Conservation (phyloP, 2,888 invertebrate genomes). For the Oscheius sp. region DNA sequence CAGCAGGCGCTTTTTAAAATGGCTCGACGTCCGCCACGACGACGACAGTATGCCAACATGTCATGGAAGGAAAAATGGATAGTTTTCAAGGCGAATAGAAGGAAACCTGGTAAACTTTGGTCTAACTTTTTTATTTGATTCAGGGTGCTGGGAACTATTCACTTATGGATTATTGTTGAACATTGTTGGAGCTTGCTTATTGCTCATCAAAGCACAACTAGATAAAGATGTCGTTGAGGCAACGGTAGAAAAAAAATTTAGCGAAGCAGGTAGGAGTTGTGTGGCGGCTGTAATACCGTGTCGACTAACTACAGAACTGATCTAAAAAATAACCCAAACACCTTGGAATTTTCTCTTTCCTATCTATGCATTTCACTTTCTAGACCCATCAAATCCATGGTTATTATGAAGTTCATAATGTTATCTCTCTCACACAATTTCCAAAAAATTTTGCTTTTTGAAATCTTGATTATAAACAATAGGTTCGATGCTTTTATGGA, state of each 20-base stretch:
- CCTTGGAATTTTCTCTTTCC: too few species aligned
- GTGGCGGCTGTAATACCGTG: too few species aligned
- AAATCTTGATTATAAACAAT: too few species aligned
- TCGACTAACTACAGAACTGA: neutral
- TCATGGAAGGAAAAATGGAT: conserved; percentile 52
- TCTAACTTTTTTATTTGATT: neutral
- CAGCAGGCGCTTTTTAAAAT: too few species aligned
- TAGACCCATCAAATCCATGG: too few species aligned
- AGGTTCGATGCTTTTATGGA: too few species aligned
- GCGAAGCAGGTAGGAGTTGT: conserved; percentile 47
- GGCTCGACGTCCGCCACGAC: conserved; percentile 27
- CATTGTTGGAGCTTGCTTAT: conserved; percentile 43
- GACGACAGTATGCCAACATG: conserved; percentile 37
- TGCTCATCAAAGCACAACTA: conserved; percentile 52
- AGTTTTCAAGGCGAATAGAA: conserved; percentile 48
- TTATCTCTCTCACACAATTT: too few species aligned
- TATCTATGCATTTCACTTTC: too few species aligned
- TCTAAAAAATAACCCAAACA: too few species aligned
- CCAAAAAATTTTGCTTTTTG: too few species aligned
- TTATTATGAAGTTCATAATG: too few species aligned
- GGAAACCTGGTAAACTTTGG: conserved; percentile 48
- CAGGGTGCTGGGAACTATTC: conserved; percentile 51
- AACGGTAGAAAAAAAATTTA: conserved; percentile 45
- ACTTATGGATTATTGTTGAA: conserved; percentile 48
- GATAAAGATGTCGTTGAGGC: conserved; percentile 53